Percentiles rank a stretch among this genome's conserved stretches.
These are phyloP conservation scores for Myathropa florea DNA, from an alignment of 2,888 invertebrate genomes.

Conservation along the genomic window DNA sequence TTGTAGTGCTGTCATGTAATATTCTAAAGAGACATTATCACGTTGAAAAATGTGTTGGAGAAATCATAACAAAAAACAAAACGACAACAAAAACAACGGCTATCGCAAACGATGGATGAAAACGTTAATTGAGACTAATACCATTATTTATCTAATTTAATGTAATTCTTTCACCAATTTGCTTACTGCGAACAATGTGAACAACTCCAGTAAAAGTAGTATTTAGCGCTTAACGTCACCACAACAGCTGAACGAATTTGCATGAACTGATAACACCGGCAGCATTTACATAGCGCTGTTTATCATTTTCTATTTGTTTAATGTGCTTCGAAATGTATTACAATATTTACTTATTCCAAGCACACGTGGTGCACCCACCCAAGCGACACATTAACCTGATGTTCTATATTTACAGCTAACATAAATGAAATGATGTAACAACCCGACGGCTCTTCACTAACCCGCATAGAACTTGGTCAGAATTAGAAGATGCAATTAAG, in stretches of 20 bases:
- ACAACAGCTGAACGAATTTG: conserved; percentile 73
- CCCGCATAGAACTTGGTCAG: not conserved
- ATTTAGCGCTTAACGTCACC: not conserved
- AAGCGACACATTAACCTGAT: not conserved
- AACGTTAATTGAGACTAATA: too few species aligned
- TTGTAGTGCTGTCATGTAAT: too few species aligned
- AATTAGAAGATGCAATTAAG: not conserved
- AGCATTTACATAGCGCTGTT: conserved; percentile 74
- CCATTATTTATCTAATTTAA: not conserved
- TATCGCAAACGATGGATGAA: too few species aligned
- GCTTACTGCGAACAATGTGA: not conserved
- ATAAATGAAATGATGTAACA: conserved; percentile 83
- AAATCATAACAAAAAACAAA: too few species aligned
- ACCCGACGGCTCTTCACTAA: conserved; percentile 78
- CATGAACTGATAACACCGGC: conserved; percentile 77
- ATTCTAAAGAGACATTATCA: too few species aligned
- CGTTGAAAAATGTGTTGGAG: too few species aligned
- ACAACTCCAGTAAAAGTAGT: not conserved
- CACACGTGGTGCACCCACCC: not conserved
- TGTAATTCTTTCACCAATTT: not conserved
- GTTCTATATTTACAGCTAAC: conserved; percentile 81
- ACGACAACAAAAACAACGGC: too few species aligned
- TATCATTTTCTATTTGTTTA: not conserved
- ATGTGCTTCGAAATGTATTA: not conserved
- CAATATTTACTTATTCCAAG: conserved; percentile 56